These are phyloP conservation scores for Microhierax caerulescens DNA, from an alignment of 2,797 vertebrate species.

Conservation along the genomic window DNA sequence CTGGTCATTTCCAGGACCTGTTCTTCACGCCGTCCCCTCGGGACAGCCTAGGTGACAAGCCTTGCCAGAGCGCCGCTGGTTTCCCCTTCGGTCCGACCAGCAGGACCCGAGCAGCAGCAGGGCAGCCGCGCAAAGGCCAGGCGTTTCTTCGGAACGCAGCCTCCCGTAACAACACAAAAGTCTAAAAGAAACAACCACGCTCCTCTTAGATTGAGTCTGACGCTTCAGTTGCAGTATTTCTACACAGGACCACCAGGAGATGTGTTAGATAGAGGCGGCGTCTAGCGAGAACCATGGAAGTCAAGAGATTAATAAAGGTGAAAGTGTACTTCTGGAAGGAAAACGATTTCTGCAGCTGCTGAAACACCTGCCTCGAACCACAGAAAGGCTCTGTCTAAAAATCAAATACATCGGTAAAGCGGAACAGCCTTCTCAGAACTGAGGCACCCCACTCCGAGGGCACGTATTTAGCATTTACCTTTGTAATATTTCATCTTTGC, in stretches of 20 bases:
- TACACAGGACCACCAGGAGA: not conserved
- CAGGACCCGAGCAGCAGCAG: not conserved
- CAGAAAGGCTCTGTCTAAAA: not conserved
- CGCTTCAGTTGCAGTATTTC: not conserved
- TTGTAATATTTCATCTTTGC: not conserved
- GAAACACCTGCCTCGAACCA: not conserved
- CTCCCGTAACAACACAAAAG: not conserved
- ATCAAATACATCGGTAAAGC: not conserved
- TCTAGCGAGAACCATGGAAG: not conserved
- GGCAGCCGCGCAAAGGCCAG: not conserved
- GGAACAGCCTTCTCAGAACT: not conserved
- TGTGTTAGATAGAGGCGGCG: not conserved
- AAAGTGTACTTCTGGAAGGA: not conserved
- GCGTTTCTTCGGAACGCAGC: rapidly evolving
- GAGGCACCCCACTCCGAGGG: not conserved
- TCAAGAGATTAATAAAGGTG: not conserved
- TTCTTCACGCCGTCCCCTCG: not conserved
- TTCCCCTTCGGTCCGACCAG: not conserved
- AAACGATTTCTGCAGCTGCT: not conserved
- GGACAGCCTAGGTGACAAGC: not conserved
- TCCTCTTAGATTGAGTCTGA: not conserved
- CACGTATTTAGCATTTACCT: not conserved
- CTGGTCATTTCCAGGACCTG: not conserved
- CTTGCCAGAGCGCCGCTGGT: not conserved
- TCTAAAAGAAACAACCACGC: not conserved